phyloP scores from a whole-genome alignment of 1,140 invertebrate species.

The Samia ricini region DNA sequence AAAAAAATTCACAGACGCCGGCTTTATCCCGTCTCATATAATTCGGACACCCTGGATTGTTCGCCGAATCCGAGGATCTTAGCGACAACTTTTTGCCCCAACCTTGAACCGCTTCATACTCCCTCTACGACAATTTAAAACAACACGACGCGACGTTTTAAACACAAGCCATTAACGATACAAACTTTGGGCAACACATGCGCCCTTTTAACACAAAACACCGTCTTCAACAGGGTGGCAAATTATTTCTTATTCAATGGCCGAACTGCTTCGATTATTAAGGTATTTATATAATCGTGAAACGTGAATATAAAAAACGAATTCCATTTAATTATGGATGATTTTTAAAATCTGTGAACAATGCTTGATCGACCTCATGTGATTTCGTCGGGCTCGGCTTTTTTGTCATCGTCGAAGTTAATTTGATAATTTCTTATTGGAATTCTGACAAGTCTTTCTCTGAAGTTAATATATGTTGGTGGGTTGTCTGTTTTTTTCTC shows the following conservation, averaged over 20 bases:
- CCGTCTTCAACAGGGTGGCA: not conserved
- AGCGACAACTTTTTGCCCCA: slow-evolving; percentile 56
- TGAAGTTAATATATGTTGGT: slow-evolving; percentile 6
- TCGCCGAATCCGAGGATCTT: slow-evolving; percentile 54
- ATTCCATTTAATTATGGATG: slow-evolving; percentile 76
- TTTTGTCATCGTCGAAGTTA: slow-evolving; percentile 64
- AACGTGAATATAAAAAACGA: slow-evolving; percentile 57
- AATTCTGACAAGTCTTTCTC: slow-evolving; percentile 33
- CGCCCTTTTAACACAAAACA: slow-evolving; percentile 42
- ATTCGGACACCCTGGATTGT: slow-evolving; percentile 45
- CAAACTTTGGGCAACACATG: not conserved
- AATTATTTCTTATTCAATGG: not conserved
- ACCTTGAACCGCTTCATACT: slow-evolving; percentile 6
- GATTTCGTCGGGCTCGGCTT: slow-evolving; percentile 35
- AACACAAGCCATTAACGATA: not conserved
- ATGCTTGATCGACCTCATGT: slow-evolving; percentile 71
- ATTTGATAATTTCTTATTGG: slow-evolving; percentile 75
- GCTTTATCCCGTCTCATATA: not conserved
- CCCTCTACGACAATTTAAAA: not conserved
- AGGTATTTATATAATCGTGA: slow-evolving; percentile 69
- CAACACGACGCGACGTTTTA: not conserved
- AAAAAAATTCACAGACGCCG: not conserved
- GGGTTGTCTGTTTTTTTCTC: not conserved
- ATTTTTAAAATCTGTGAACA: slow-evolving; percentile 76
- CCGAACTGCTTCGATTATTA: slow-evolving; percentile 21